phyloP scores from a whole-genome alignment of 2,888 invertebrate species.

The Lepidocyrtinus sp. region DNA sequence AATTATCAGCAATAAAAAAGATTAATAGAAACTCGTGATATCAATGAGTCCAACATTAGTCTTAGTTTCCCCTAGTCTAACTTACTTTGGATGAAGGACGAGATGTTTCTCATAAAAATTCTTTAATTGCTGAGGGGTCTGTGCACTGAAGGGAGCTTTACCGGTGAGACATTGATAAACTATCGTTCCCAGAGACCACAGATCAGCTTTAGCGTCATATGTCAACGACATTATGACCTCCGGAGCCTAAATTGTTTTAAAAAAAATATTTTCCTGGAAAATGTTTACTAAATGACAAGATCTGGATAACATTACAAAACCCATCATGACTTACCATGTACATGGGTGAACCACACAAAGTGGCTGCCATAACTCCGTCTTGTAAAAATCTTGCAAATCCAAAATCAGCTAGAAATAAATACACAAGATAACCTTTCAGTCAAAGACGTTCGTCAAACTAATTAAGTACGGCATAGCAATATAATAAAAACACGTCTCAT shows the following conservation, averaged over 20 bases:
- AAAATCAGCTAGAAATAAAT: slow-evolving; percentile 87
- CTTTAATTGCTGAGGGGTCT: slow-evolving; percentile 97
- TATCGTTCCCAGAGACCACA: slow-evolving; percentile 99
- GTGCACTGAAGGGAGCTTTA: slow-evolving; percentile 98
- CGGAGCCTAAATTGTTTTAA: slow-evolving; percentile 81
- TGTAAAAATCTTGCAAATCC: slow-evolving; percentile 98
- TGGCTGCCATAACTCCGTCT: slow-evolving; percentile 99
- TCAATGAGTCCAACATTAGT: neutral
- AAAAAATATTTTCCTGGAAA: no score
- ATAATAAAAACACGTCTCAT: no score
- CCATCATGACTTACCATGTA: slow-evolving; percentile 92
- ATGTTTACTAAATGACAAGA: no score
- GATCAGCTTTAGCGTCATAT: slow-evolving; percentile 98
- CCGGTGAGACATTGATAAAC: slow-evolving; percentile 98
- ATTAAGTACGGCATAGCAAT: no score
- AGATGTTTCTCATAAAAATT: slow-evolving; percentile 96
- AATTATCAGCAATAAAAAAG: neutral
- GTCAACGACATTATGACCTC: slow-evolving; percentile 99
- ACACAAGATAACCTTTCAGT: neutral
- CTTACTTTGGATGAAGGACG: slow-evolving; percentile 90
- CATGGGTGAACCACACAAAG: slow-evolving; percentile 99
- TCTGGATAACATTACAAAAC: no score
- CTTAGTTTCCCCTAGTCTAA: slow-evolving; percentile 63
- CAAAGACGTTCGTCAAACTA: no score
- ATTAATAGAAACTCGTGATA: neutral